Evolutionary conservation across 2,888 invertebrate species (phyloP).

Genomic region (Yponomeuta plumbellus): DNA sequence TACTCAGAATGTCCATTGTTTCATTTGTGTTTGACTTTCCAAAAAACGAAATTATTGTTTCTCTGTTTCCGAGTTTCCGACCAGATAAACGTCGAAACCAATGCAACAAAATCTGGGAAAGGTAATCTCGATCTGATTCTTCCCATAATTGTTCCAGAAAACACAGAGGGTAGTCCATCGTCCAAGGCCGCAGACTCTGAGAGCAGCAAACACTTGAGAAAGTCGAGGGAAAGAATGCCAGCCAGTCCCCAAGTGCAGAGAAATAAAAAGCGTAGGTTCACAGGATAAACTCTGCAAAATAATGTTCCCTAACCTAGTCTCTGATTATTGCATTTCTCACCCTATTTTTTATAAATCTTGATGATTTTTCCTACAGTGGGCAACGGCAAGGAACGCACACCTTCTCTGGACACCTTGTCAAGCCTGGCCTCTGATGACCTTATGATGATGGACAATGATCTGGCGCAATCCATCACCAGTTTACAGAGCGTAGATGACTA

Average conservation of each 20-base stretch:
- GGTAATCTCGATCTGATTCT: too few species aligned
- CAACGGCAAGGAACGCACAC: slow-evolving; percentile 73
- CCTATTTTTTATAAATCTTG: neutral
- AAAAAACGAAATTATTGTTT: too few species aligned
- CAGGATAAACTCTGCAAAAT: slow-evolving; percentile 25
- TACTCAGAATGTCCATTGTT: too few species aligned
- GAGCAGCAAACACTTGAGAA: slow-evolving; percentile 50
- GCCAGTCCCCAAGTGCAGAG: slow-evolving; percentile 58
- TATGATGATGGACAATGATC: slow-evolving; percentile 91
- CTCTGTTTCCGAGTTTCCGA: too few species aligned
- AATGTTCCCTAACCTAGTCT: neutral
- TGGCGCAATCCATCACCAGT: slow-evolving; percentile 77
- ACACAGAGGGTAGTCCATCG: slow-evolving; percentile 57
- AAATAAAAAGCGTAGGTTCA: slow-evolving; percentile 53
- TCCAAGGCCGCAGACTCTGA: slow-evolving; percentile 59
- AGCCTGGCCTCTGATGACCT: slow-evolving; percentile 92
- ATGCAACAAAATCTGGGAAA: neutral
- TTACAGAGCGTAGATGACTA: slow-evolving; percentile 73
- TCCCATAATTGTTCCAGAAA: slow-evolving; percentile 41
- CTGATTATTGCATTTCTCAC: neutral
- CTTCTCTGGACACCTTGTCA: slow-evolving; percentile 89
- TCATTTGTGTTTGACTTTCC: too few species aligned
- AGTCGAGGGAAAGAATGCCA: slow-evolving; percentile 60
- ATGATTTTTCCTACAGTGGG: slow-evolving; percentile 37
- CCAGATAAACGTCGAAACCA: neutral